Conservation (phyloP, 2,113 vertebrate genomes). For the Bubo scandiacus region DNA sequence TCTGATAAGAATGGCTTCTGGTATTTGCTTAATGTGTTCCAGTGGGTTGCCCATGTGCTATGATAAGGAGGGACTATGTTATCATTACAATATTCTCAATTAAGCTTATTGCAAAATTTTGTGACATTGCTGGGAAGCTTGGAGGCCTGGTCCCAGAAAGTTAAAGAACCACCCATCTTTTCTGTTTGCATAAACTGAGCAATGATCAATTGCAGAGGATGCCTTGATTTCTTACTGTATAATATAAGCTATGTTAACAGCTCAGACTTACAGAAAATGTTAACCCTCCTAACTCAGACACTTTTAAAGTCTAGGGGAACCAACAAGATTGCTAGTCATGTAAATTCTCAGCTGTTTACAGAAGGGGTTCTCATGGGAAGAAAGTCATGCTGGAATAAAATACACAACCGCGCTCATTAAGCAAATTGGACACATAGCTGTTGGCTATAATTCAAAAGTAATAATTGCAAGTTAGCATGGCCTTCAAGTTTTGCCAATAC, state of each 20-base stretch:
- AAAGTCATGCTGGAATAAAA: background rate
- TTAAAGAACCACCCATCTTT: background rate
- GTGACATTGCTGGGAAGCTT: background rate
- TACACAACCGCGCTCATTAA: background rate
- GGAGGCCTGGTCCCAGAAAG: background rate
- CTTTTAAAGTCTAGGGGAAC: background rate
- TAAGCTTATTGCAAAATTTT: background rate
- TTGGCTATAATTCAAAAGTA: background rate
- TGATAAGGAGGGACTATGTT: rapidly evolving
- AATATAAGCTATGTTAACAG: background rate
- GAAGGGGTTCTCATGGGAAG: background rate
- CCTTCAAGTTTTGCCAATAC: background rate
- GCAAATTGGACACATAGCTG: background rate
- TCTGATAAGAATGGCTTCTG: background rate
- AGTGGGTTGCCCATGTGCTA: background rate
- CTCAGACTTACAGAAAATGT: background rate
- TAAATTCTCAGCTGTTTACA: background rate
- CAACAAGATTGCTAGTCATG: background rate
- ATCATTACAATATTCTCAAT: background rate
- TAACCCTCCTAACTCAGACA: background rate
- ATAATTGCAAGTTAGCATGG: background rate
- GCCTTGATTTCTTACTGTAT: background rate
- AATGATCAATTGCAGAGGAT: background rate
- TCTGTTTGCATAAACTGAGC: background rate
- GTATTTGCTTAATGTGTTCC: background rate